phyloP scores from a whole-genome alignment of 2,797 vertebrate species.

The Psittacula derbiana region DNA sequence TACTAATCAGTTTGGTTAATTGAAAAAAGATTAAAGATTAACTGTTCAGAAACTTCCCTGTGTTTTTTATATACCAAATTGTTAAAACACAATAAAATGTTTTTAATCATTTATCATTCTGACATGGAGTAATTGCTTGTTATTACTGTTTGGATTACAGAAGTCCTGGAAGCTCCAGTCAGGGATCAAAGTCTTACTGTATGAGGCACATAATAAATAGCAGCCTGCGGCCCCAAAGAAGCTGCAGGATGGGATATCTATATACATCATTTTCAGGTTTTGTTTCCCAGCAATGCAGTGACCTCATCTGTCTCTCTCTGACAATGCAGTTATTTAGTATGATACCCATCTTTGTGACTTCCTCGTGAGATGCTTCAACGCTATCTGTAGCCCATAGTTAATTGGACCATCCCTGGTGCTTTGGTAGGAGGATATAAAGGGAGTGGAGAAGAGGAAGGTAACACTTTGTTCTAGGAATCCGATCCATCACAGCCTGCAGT shows the following conservation, averaged over 20 bases:
- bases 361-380: not conserved
- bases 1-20: constrained; percentile 54
- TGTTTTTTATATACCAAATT: constrained; percentile 7
- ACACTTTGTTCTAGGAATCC: constrained; percentile 32
- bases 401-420: not conserved
- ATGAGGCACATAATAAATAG: not conserved
- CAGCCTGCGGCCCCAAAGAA: not conserved
- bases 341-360: not conserved
- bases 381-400: not conserved
- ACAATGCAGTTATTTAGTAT: not conserved
- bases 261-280: not conserved
- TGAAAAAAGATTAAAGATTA: constrained; percentile 58
- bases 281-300: not conserved
- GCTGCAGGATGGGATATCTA: not conserved
- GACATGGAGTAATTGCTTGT: constrained; percentile 43
- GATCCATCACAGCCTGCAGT: not conserved
- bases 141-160: not conserved
- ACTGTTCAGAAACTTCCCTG: constrained; percentile 50
- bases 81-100: constrained; percentile 62
- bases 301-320: not conserved
- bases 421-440: not conserved
- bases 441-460: not conserved
- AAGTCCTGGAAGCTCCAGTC: not conserved
- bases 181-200: constrained; percentile 9
- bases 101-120: constrained; percentile 55